Evolutionary conservation across 2,888 invertebrate genomes (phyloP).

Genomic region (Oxystoma pomonae): DNA sequence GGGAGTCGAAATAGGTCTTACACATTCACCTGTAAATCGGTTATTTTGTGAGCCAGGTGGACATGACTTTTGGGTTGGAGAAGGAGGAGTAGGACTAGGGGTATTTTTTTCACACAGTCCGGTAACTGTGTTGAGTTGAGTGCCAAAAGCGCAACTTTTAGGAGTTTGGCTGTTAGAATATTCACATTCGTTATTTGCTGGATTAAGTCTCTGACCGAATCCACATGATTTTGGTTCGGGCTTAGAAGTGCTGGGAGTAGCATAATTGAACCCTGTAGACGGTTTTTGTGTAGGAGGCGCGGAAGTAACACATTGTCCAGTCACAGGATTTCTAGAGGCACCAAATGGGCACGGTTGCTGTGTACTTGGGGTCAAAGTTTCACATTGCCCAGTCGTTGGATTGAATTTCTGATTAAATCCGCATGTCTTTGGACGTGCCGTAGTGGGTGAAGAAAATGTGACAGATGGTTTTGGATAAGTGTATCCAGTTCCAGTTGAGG

Average conservation of each 20-base stretch:
- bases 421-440: constrained; percentile 3
- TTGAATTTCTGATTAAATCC: constrained; percentile 10
- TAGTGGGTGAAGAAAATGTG: constrained; percentile 1
- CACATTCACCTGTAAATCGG: background rate
- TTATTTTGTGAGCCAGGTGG: background rate
- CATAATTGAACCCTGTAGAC: constrained; percentile 1
- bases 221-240: background rate
- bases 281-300: constrained; percentile 1
- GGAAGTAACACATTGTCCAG: constrained; percentile 4
- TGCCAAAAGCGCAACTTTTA: constrained; percentile 12
- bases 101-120: constrained; percentile 9
- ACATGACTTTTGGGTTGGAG: background rate
- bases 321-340: background rate
- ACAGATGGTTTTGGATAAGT: constrained; percentile 9
- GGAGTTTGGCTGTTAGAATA: background rate
- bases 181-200: background rate
- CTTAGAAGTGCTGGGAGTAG: background rate
- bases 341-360: constrained; percentile 5
- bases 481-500: constrained; percentile 2
- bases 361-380: background rate
- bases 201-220: constrained; percentile 1
- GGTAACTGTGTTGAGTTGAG: constrained; percentile 7
- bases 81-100: background rate
- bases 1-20: background rate
- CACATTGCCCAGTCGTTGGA: constrained; percentile 10